These are phyloP conservation scores for Rhipidura dahli DNA, from an alignment of 2,113 vertebrate genomes.

Conservation along the genomic window DNA sequence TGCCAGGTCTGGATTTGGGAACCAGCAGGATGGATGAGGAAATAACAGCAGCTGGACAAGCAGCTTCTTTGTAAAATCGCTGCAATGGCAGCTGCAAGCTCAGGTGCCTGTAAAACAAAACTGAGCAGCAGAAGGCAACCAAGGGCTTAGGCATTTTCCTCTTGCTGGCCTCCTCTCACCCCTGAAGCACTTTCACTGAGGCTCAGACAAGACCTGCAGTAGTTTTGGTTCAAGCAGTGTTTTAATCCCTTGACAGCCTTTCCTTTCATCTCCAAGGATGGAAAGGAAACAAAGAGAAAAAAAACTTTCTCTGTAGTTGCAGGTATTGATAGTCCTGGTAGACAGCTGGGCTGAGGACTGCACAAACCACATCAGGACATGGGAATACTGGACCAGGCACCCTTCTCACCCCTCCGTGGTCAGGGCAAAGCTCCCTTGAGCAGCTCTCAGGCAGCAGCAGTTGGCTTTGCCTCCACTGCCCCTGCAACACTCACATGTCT, in stretches of 20 bases:
- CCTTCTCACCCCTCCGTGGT: neutral
- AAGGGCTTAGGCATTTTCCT: neutral
- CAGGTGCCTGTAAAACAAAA: neutral
- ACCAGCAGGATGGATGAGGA: rapidly evolving
- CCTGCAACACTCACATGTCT: neutral
- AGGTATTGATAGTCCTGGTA: neutral
- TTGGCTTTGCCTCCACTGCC: neutral
- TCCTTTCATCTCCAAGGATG: neutral
- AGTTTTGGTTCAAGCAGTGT: neutral
- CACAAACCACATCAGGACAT: neutral
- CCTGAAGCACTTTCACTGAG: neutral
- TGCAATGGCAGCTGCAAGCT: neutral
- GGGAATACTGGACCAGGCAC: neutral
- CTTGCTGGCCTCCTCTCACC: neutral
- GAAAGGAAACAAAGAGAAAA: neutral
- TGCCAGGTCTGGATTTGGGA: neutral
- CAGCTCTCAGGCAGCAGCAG: neutral
- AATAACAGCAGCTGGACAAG: neutral
- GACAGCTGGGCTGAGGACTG: neutral
- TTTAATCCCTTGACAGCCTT: neutral
- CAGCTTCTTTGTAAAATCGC: neutral
- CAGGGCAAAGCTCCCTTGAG: neutral
- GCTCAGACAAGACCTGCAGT: neutral
- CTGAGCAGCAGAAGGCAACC: neutral
- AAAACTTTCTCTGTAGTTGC: neutral